A percentile compares a stretch with the other conserved stretches of the same genome.
These are phyloP conservation scores for Bombus breviceps DNA, from an alignment of 1,140 invertebrate genomes.

Conservation along the genomic window DNA sequence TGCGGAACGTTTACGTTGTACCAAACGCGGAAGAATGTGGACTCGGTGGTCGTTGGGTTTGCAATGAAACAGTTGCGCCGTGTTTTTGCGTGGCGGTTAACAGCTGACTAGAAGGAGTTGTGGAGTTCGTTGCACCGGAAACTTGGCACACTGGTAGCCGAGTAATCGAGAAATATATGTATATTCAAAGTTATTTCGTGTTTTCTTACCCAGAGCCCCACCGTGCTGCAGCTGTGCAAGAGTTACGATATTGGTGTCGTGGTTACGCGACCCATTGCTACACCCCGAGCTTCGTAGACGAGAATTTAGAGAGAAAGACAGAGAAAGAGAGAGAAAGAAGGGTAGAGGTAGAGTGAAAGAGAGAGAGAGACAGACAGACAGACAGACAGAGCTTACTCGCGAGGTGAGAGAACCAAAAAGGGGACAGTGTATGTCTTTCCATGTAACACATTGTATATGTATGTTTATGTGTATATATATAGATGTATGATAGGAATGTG, in stretches of 20 bases:
- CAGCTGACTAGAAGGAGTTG: not conserved
- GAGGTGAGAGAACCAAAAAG: slow-evolving; percentile 53
- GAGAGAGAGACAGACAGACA: not conserved
- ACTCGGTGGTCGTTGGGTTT: not conserved
- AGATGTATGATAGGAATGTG: too few relatives aligned
- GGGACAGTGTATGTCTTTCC: not conserved
- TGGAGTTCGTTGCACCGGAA: slow-evolving; percentile 30
- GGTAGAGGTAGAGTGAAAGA: not conserved
- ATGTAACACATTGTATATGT: slow-evolving; percentile 15
- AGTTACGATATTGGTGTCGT: slow-evolving; percentile 68
- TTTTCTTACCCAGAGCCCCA: slow-evolving; percentile 75
- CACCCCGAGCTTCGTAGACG: slow-evolving; percentile 49
- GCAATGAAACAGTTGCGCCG: not conserved
- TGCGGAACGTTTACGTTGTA: too few relatives aligned
- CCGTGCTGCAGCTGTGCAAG: slow-evolving; percentile 67
- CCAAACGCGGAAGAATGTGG: too few relatives aligned
- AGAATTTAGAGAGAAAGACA: slow-evolving; percentile 63
- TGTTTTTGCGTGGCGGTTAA: not conserved
- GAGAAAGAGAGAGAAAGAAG: not conserved
- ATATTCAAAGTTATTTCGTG: slow-evolving; percentile 70
- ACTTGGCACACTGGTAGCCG: slow-evolving; percentile 38
- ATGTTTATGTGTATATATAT: not conserved
- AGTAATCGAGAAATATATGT: slow-evolving; percentile 69
- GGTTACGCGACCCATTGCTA: slow-evolving; percentile 58
- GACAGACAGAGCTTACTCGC: slow-evolving; percentile 54